Conservation (phyloP, 2,888 invertebrate species). For the Hetaerina titia region DNA sequence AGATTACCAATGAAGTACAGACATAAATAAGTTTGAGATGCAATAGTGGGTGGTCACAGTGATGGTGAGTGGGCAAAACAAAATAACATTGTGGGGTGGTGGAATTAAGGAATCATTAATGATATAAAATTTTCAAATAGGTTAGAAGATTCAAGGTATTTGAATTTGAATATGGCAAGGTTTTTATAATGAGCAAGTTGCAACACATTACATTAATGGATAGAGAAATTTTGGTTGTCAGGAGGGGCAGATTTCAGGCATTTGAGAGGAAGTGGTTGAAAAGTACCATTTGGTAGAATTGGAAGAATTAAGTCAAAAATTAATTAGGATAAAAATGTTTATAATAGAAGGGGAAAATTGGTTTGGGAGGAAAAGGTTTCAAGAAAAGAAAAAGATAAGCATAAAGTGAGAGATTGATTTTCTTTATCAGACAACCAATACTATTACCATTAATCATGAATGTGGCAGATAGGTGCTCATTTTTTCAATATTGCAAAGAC, state of each 20-base stretch:
- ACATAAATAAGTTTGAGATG: not conserved
- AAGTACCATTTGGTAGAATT: not conserved
- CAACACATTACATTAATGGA: conserved; percentile 30
- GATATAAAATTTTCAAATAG: not conserved
- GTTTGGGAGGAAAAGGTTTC: not conserved
- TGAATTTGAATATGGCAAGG: conserved; percentile 31
- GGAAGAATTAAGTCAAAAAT: not conserved
- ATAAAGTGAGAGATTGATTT: conserved; percentile 18
- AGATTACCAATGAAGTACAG: not conserved
- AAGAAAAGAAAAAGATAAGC: conserved; percentile 32
- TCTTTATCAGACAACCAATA: not conserved
- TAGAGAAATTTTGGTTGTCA: conserved; percentile 50
- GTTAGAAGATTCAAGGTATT: not conserved
- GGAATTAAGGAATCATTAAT: not conserved
- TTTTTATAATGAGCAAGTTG: conserved; percentile 56
- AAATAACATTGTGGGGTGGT: not conserved
- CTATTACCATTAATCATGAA: not conserved
- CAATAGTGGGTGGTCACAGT: not conserved
- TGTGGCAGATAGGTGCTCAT: not conserved
- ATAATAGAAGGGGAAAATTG: not conserved
- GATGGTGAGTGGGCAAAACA: not conserved
- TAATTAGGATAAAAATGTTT: not conserved
- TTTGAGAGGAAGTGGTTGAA: not conserved
- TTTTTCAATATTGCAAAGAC: not conserved
- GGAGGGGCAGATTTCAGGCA: not conserved